Conservation (phyloP, 2,797 vertebrate species). For the Heterohyrax brucei region DNA sequence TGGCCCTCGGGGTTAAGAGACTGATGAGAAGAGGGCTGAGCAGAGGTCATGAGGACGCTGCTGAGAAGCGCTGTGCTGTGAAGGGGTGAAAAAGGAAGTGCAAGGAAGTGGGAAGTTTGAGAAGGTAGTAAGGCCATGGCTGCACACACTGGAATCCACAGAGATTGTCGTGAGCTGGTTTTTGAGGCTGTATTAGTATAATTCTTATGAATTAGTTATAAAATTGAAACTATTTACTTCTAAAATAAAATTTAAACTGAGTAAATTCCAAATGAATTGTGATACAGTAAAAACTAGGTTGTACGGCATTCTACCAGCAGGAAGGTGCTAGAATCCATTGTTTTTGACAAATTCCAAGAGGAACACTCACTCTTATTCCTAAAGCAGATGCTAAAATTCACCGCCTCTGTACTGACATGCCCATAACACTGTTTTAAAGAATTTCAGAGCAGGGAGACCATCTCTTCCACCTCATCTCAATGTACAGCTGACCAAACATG, state of each 20-base stretch:
- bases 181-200: neutral
- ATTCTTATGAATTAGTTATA: conserved; percentile 3
- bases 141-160: neutral
- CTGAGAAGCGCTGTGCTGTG: neutral
- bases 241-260: neutral
- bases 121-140: neutral
- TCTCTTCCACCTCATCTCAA: neutral
- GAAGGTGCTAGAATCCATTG: neutral
- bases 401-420: neutral
- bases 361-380: neutral
- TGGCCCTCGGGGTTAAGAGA: too few species aligned
- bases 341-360: conserved; percentile 13
- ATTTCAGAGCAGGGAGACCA: neutral
- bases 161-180: neutral
- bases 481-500: neutral
- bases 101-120: neutral
- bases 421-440: neutral
- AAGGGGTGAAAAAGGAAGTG: neutral
- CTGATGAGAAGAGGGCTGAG: too few species aligned
- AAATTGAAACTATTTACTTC: neutral
- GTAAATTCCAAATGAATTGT: neutral
- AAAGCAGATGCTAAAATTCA: neutral
- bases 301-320: neutral
- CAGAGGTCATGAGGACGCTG: too few species aligned
- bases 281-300: neutral